Conservation (phyloP, 2,797 vertebrate genomes). For the Calcarius lapponicus region DNA sequence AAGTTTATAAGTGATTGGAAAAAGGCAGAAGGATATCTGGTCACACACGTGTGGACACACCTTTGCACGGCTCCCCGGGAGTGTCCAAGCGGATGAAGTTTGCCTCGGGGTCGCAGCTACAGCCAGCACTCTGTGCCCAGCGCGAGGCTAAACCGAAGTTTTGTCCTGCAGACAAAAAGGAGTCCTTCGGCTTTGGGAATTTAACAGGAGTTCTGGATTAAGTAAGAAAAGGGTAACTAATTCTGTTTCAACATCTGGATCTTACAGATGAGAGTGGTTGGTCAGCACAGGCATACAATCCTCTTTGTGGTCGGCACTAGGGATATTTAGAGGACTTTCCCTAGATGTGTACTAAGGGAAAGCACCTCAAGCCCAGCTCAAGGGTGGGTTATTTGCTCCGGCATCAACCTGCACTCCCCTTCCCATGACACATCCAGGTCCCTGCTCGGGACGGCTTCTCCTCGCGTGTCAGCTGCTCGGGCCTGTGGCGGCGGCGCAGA, state of each 20-base stretch:
- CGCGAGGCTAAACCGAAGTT: rapidly evolving
- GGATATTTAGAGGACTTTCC: not conserved
- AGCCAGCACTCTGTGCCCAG: not conserved
- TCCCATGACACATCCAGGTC: not conserved
- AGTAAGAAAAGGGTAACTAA: not conserved
- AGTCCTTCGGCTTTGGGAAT: not conserved
- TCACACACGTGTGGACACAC: not conserved
- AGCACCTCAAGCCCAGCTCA: not conserved
- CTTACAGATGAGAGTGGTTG: rapidly evolving
- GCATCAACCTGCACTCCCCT: not conserved
- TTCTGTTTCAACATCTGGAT: not conserved
- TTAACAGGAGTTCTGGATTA: not conserved
- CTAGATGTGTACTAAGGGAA: not conserved
- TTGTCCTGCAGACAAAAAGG: not conserved
- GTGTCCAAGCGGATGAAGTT: rapidly evolving
- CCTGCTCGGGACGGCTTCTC: not conserved
- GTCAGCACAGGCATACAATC: not conserved
- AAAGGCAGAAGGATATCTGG: not conserved
- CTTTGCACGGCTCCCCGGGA: not conserved
- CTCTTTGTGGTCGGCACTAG: rapidly evolving
- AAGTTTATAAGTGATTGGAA: not conserved
- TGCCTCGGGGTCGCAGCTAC: not conserved
- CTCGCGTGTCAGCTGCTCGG: not conserved
- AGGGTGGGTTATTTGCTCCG: not conserved
- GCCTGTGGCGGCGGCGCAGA: not conserved